Conservation (phyloP, 1,140 invertebrate species). For the Scylla paramamosain region DNA sequence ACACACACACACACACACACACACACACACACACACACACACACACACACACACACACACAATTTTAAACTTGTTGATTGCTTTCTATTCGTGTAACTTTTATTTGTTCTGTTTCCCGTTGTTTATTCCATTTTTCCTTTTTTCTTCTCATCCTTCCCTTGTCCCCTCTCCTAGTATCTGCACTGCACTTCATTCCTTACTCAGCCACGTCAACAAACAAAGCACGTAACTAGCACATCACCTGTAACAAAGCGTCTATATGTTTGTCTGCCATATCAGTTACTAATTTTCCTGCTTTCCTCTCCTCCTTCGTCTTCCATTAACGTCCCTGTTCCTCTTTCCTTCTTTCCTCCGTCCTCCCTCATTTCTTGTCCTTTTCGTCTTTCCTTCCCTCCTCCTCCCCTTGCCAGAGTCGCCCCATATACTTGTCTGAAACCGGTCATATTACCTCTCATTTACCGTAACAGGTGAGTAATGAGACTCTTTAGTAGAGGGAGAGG, state of each 20-base stretch:
- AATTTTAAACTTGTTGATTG: too few relatives aligned
- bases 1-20: too few relatives aligned
- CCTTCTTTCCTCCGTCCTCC: neutral
- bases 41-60: too few relatives aligned
- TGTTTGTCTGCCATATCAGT: neutral
- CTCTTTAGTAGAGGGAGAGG: neutral
- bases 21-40: too few relatives aligned
- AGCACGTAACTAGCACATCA: too few relatives aligned
- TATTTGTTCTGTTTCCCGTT: neutral
- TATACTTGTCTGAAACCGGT: neutral
- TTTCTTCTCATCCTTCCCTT: neutral
- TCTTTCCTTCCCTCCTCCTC: neutral
- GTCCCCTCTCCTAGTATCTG: neutral
- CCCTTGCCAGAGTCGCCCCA: neutral
- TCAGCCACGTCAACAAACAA: neutral
- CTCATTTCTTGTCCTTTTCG: neutral
- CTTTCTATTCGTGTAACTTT: neutral
- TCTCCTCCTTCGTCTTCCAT: neutral
- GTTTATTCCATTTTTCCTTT: neutral
- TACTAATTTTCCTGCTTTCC: neutral
- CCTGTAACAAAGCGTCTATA: too few relatives aligned
- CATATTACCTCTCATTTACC: conserved; percentile 3
- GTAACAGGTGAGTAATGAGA: neutral
- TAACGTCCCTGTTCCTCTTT: neutral
- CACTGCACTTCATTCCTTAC: neutral